Conservation (phyloP, 2,113 vertebrate genomes). For the Vanacampus margaritifer region DNA sequence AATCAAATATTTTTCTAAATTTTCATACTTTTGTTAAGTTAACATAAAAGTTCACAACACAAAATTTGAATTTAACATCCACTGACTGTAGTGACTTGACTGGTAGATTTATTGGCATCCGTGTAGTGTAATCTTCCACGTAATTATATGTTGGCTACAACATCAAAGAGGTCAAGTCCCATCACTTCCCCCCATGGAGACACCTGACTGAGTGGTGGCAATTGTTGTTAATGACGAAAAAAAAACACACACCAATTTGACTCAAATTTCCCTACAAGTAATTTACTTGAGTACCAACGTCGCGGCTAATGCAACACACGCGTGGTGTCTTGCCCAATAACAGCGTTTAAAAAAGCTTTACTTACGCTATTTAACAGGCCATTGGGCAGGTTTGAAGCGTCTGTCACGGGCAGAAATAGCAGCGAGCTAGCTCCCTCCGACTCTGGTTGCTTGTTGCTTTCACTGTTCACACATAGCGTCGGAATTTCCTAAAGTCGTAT, state of each 20-base stretch:
- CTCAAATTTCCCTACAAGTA: neutral
- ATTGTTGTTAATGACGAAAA: neutral
- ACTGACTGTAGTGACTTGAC: neutral
- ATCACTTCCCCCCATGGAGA: neutral
- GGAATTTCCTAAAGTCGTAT: rapidly evolving
- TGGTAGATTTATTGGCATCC: neutral
- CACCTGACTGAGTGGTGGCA: neutral
- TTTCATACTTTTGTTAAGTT: too few relatives aligned
- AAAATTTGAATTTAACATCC: neutral
- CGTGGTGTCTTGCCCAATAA: neutral
- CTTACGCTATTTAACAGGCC: conserved; percentile 2
- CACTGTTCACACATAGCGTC: neutral
- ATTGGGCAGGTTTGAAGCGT: neutral
- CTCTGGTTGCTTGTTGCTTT: conserved; percentile 31
- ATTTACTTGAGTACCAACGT: neutral
- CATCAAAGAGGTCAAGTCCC: neutral
- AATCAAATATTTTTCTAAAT: too few relatives aligned
- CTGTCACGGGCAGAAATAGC: neutral
- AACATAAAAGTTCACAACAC: too few relatives aligned
- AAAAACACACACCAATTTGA: neutral
- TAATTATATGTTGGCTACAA: neutral
- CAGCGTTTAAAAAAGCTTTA: conserved; percentile 2
- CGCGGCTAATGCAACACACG: conserved; percentile 13
- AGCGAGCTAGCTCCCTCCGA: conserved; percentile 24
- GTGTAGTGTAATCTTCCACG: neutral